phyloP scores from a whole-genome alignment of 2,113 vertebrate genomes.

The Leucosticte australis region DNA sequence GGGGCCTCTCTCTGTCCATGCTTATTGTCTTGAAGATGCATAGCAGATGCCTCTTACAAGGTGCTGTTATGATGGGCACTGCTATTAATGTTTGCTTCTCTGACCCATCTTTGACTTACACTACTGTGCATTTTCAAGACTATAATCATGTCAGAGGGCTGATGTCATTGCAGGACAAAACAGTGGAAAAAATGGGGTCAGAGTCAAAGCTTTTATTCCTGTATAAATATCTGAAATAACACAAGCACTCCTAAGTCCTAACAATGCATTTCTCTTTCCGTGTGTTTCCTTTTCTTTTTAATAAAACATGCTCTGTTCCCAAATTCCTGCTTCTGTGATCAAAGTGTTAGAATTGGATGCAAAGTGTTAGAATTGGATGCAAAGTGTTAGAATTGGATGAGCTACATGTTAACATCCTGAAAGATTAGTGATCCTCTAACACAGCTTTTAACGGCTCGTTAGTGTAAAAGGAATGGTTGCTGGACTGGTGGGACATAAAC shows the following conservation, averaged over 20 bases:
- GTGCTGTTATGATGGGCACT: neutral
- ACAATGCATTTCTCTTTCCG: neutral
- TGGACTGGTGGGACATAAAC: slow-evolving; percentile 3
- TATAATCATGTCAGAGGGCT: neutral
- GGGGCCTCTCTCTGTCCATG: neutral
- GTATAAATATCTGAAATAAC: slow-evolving; percentile 42
- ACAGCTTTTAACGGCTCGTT: slow-evolving; percentile 11
- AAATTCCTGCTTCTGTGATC: neutral
- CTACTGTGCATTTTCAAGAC: neutral
- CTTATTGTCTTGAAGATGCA: neutral
- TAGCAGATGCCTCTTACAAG: neutral
- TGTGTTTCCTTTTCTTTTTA: slow-evolving; percentile 15
- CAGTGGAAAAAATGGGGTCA: neutral
- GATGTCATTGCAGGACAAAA: neutral
- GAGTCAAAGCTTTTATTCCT: slow-evolving; percentile 1
- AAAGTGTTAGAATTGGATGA: neutral
- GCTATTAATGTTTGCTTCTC: neutral
- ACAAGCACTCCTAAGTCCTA: neutral
- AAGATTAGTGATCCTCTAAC: slow-evolving; percentile 11
- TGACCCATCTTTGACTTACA: neutral
- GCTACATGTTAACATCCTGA: neutral
- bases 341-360: neutral
- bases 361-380: too few relatives aligned
- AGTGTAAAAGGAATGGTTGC: neutral
- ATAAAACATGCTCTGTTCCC: neutral